phyloP scores from a whole-genome alignment of 2,113 vertebrate species.

The Hippocampus comes region DNA sequence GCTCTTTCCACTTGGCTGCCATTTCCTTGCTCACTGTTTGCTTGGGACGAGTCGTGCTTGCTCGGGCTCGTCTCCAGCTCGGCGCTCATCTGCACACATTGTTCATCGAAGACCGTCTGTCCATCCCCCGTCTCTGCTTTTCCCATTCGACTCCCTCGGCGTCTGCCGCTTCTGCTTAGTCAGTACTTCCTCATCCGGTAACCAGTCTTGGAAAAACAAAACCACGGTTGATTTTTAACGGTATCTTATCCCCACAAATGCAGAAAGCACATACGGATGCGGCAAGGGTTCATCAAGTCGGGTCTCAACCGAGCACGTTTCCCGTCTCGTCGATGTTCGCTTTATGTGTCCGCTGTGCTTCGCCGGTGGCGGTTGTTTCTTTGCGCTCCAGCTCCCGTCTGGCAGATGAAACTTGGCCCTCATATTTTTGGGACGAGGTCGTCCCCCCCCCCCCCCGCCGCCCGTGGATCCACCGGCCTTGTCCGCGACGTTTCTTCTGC shows the following conservation, averaged over 20 bases:
- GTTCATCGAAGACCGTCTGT: conserved; percentile 70
- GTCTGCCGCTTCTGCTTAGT: conserved; percentile 56
- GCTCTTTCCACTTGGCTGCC: conserved; percentile 40
- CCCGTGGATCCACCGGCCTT: conserved; percentile 54
- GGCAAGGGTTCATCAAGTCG: neutral
- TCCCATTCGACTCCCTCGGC: conserved; percentile 54
- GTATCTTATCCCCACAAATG: conserved; percentile 19
- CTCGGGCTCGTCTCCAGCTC: conserved; percentile 61
- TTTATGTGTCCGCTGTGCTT: conserved; percentile 10
- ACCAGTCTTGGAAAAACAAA: conserved; percentile 62
- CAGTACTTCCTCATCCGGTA: conserved; percentile 59
- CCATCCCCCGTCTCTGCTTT: conserved; percentile 61
- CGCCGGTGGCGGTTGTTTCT: conserved; percentile 7
- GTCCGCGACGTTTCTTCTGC: conserved; percentile 47
- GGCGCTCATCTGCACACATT: conserved; percentile 71
- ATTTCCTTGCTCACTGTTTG: conserved; percentile 72
- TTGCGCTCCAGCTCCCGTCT: conserved; percentile 6
- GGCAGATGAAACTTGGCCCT: conserved; percentile 7
- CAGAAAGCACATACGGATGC: conserved; percentile 30
- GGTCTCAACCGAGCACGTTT: conserved; percentile 52
- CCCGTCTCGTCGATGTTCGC: conserved; percentile 11
- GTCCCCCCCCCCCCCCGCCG: conserved; percentile 48
- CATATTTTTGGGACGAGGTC: conserved; percentile 17
- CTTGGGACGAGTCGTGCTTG: conserved; percentile 72
- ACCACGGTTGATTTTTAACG: conserved; percentile 15